Evolutionary conservation across 2,888 invertebrate species (phyloP), one percentile per base, ranked within the genome.

Genomic region (Tineola bisselliella): DNA sequence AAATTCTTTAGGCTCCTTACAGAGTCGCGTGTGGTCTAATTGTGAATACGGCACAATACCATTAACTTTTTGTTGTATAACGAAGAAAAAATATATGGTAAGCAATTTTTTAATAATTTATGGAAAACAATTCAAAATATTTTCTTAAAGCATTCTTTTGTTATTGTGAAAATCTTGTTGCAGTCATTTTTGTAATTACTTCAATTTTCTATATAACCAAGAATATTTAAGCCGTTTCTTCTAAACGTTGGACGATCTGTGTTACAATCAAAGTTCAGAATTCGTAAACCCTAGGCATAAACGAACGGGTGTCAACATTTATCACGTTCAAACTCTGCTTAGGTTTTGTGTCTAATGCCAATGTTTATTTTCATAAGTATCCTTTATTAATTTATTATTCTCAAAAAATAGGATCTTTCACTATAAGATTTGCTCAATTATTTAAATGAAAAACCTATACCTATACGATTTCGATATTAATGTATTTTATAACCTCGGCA

Each of bases 21-120:
- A 71, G 77, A 77, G 76, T 84, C 80, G 84, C 83, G 86, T 86
- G 86, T 84, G 86, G 84, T 84, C 86, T 84, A 77, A 83, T 83
- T 81, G 79, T 81, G 80, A 82, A 70, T 70, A 71, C 65, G 63
- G 71, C 68, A 71, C 71, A 74, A 72, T 72, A 69, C 69, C 70
- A 68, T 69, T 71, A 70, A 69, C 64, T 63, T 73, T 74, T 73
- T 70, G 48, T 62, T 70, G 67, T 63, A 64, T 63, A 56, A 38
- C 19, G 56, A 59, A n/a, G 19, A 59, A 63, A 61, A 71, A 75
- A 74, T 73, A 70, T 54, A 25, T 54, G 54, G 25, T 25, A 54
- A 25, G 25, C 25, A 58, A 58, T 58, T 31, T 33, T 58, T 31
- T 33, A 33, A 19, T 31, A 58, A 31, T 58, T 58, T 58, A 19